Evolutionary conservation across 2,797 vertebrate genomes (phyloP).

Genomic region (Chiloscyllium punctatum): DNA sequence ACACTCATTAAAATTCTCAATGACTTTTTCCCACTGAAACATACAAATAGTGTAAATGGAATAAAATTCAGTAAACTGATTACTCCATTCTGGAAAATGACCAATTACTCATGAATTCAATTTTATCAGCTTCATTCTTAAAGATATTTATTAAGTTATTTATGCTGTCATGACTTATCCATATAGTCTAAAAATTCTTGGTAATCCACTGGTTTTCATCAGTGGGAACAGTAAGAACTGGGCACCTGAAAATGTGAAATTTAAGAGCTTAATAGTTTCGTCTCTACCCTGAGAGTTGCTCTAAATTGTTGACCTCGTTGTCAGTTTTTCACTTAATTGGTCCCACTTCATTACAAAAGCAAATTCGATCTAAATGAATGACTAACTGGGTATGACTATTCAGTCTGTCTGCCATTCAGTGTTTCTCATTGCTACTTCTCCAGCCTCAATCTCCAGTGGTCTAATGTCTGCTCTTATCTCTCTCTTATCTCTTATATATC

Average conservation of each 20-base stretch:
- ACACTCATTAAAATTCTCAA: not conserved
- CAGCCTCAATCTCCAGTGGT: too few relatives aligned
- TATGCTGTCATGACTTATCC: not conserved
- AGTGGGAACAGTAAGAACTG: not conserved
- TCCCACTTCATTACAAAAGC: not conserved
- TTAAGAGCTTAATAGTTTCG: not conserved
- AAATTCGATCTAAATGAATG: not conserved
- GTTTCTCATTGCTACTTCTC: too few relatives aligned
- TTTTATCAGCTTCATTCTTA: not conserved
- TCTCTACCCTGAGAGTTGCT: not conserved
- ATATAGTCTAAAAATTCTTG: not conserved
- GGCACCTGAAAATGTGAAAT: not conserved
- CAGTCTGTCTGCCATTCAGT: too few relatives aligned
- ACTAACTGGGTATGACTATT: not conserved
- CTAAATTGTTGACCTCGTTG: constrained; percentile 11
- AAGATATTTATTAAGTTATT: not conserved
- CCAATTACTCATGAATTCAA: not conserved
- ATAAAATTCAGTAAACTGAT: not conserved
- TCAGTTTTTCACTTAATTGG: not conserved
- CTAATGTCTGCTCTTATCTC: too few relatives aligned
- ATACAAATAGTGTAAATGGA: not conserved
- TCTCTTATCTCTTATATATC: too few relatives aligned
- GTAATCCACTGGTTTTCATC: not conserved
- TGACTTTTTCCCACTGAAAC: not conserved
- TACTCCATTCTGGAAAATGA: not conserved